Evolutionary conservation across 2,797 vertebrate genomes (phyloP).

Genomic region (Pitangus sulphuratus): DNA sequence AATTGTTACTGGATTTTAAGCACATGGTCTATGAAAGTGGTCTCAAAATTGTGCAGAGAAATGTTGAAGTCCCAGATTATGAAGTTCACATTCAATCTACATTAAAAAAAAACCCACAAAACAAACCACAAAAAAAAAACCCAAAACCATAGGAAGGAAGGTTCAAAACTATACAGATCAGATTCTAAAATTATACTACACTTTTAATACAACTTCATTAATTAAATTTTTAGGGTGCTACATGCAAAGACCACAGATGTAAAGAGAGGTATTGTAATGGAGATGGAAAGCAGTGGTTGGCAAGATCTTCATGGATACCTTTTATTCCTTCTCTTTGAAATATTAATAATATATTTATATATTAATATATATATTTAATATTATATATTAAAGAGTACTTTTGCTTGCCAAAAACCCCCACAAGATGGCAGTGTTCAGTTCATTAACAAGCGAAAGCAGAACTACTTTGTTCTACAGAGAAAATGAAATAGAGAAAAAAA

Average conservation of each 20-base stretch:
- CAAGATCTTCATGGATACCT: neutral
- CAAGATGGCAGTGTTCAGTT: conserved; percentile 61
- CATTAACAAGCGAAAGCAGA: neutral
- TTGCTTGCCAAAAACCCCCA: neutral
- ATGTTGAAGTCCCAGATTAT: neutral
- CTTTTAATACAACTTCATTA: neutral
- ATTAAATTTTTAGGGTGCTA: neutral
- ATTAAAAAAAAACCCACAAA: fast-evolving
- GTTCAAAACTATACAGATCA: neutral
- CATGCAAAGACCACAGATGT: neutral
- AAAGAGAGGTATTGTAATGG: neutral
- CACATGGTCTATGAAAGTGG: neutral
- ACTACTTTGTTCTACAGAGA: neutral
- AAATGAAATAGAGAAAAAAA: neutral
- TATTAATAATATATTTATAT: neutral
- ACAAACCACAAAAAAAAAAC: too few species aligned
- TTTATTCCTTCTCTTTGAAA: neutral
- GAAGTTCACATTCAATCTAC: neutral
- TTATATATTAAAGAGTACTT: neutral
- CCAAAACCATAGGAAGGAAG: neutral
- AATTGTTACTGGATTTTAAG: neutral
- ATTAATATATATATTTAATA: neutral
- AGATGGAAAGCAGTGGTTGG: fast-evolving
- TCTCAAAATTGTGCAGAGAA: neutral
- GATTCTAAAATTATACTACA: neutral